These are phyloP conservation scores for Mamestra brassicae DNA, from an alignment of 2,888 invertebrate genomes.

Conservation along the genomic window DNA sequence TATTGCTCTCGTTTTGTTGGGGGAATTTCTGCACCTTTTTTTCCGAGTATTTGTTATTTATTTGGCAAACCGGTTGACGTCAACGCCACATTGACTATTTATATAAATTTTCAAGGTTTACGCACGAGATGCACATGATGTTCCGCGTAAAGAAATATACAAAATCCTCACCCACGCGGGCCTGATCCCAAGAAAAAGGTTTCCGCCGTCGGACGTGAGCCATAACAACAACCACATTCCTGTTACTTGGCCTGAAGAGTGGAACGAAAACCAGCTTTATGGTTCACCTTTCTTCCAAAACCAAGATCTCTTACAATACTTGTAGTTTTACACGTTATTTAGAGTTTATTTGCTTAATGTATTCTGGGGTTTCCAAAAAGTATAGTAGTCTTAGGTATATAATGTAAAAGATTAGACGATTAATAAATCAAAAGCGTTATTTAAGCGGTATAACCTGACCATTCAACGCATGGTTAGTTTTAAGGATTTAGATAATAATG, in stretches of 20 bases:
- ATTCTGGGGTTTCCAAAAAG: constrained; percentile 30
- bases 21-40: constrained; percentile 9
- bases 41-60: not conserved
- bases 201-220: constrained; percentile 14
- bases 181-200: constrained; percentile 84
- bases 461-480: constrained; percentile 2
- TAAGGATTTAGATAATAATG: constrained; percentile 1
- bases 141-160: constrained; percentile 92
- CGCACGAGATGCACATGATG: constrained; percentile 91
- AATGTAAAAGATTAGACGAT: not conserved
- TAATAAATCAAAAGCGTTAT: not conserved
- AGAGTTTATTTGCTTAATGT: not conserved
- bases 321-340: constrained; percentile 61
- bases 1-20: not conserved
- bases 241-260: constrained; percentile 50
- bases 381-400: not conserved
- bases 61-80: constrained; percentile 27
- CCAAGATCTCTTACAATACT: constrained; percentile 81
- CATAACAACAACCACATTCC: constrained; percentile 54
- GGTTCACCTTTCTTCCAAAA: constrained; percentile 71
- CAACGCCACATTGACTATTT: not conserved
- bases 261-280: constrained; percentile 64
- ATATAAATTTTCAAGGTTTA: constrained; percentile 84
- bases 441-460: not conserved
- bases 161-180: constrained; percentile 92